Evolutionary conservation across 2,113 vertebrate genomes (phyloP), one percentile per base, ranked within the genome.

Genomic region (Tachycineta bicolor): DNA sequence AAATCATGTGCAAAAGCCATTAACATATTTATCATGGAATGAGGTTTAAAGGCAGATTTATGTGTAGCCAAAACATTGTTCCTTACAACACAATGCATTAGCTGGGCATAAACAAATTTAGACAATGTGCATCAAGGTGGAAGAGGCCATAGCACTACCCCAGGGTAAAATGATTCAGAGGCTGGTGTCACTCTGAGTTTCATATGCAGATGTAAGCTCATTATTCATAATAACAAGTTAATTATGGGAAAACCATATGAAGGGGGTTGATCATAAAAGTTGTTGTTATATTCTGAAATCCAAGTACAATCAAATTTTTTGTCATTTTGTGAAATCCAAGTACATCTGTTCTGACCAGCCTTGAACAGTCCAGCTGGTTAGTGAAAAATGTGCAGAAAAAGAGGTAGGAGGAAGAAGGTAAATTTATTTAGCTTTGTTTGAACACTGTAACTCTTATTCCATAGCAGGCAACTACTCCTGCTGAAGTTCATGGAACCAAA

Each of bases 61-160:
- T 96, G 74, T 74, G 59, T 83, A 90, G 26, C 47, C 64, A 90
- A 95, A 92, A 77, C 29, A n/a, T 93, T 96, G 78, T 89, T 97
- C 60, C 70, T 96, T 93, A 64, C 50, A 95, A 94, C 88, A 94
- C 53, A 97, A 92, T 94, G 77, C 94, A 97, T 97, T 97, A 97
- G 69, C 69, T 90, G 80, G 94, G 80, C 73, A 95, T 96, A 97
- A 98, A 97, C 91, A 88, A 96, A 97, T 97, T 97, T 96, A 95
- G 91, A 81, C 97, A 96, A 96, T 88, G 70, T 88, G 58, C 9
- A 4, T 96, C 97, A 97, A 64, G 1, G 62, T 70, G 63, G 82
- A 92, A 89, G 47, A 84, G 83, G 94, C 33, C 5, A 91, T 46
- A 94, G 86, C 53, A 65, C 37, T 83, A 53, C 93, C 41, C 67